Evolutionary conservation across 2,888 invertebrate species (phyloP).

Genomic region (Drepana falcataria): DNA sequence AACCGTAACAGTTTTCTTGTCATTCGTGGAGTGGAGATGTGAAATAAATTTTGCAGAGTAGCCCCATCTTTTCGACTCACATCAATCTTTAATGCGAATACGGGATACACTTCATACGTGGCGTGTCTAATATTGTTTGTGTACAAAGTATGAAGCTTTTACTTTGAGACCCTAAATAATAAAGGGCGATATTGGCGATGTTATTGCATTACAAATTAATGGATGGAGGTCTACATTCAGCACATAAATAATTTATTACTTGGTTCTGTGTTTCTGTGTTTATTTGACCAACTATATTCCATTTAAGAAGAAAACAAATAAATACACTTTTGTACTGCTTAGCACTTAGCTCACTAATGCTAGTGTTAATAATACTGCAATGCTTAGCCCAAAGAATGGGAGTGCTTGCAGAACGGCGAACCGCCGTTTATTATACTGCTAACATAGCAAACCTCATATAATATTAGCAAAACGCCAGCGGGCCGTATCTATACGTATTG

Average conservation of each 20-base stretch:
- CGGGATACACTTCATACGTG: slow-evolving; percentile 70
- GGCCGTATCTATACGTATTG: too few species aligned
- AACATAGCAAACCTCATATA: too few species aligned
- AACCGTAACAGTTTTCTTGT: slow-evolving; percentile 80
- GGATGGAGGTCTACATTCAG: neutral
- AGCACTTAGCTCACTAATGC: too few species aligned
- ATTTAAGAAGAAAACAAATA: too few species aligned
- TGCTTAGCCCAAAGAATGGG: too few species aligned
- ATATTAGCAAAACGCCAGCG: too few species aligned
- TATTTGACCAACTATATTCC: neutral
- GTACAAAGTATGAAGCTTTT: slow-evolving; percentile 53
- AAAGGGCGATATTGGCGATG: slow-evolving; percentile 19
- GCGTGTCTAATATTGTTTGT: slow-evolving; percentile 68
- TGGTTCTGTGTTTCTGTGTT: neutral
- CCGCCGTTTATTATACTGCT: too few species aligned
- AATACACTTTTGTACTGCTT: too few species aligned
- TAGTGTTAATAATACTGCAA: too few species aligned
- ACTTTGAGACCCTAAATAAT: slow-evolving; percentile 31
- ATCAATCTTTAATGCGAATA: slow-evolving; percentile 75
- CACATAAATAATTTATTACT: neutral
- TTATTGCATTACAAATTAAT: slow-evolving; percentile 13
- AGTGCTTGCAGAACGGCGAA: too few species aligned
- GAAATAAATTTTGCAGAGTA: slow-evolving; percentile 79
- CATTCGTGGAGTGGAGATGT: slow-evolving; percentile 76
- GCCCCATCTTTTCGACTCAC: slow-evolving; percentile 78